Evolutionary conservation across 2,797 vertebrate genomes (phyloP).

Genomic region (Nyctibius grandis): DNA sequence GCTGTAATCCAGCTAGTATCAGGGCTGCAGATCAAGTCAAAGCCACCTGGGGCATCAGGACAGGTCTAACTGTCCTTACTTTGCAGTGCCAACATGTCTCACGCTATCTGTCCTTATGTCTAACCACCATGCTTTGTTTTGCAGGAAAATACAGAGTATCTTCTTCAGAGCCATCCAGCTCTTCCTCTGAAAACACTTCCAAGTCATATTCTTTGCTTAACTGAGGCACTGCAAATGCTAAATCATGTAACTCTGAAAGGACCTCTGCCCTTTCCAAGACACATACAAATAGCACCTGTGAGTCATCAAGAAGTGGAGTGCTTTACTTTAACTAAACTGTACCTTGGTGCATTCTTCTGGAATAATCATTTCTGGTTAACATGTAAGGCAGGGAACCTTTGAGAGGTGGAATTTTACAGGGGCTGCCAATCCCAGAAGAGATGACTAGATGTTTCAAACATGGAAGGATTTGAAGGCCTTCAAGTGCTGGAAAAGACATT

Average conservation of each 20-base stretch:
- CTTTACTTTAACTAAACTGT: background rate
- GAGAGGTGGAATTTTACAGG: background rate
- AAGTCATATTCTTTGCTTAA: constrained; percentile 74
- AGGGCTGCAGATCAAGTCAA: background rate
- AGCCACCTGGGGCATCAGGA: background rate
- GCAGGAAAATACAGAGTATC: constrained; percentile 76
- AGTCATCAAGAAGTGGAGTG: background rate
- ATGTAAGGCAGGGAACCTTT: background rate
- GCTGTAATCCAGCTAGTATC: background rate
- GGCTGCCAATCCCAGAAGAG: background rate
- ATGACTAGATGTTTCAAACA: background rate
- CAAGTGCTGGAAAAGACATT: background rate
- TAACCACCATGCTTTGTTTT: background rate
- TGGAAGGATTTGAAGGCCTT: background rate
- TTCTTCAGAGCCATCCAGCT: constrained; percentile 70
- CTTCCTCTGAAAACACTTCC: constrained; percentile 73
- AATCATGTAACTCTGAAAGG: background rate
- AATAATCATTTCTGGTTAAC: background rate
- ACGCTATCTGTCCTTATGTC: background rate
- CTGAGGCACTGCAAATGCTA: constrained; percentile 41
- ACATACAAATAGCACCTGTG: background rate
- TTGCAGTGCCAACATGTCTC: background rate
- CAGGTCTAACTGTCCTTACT: background rate
- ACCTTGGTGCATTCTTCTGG: background rate
- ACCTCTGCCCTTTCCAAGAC: background rate